Conservation (phyloP, 1,140 invertebrate genomes). For the Solenopsis fugax region DNA sequence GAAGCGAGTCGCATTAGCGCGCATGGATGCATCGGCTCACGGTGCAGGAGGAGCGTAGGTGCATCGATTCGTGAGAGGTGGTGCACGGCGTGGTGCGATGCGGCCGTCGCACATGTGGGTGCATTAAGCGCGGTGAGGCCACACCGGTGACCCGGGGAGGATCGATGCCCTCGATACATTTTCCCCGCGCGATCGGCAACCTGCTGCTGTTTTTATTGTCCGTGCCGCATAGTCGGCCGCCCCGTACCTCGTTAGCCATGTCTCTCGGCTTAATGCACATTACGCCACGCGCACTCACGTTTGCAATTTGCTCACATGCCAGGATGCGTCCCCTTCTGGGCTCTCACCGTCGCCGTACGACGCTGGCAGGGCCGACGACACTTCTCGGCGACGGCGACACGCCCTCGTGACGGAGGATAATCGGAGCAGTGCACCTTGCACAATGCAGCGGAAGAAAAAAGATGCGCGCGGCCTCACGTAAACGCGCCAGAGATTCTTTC, state of each 20-base stretch:
- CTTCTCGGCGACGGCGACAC: constrained; percentile 27
- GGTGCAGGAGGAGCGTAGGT: constrained; percentile 18
- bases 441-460: constrained; percentile 55
- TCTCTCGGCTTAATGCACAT: constrained; percentile 59
- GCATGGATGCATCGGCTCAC: constrained; percentile 39
- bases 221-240: constrained; percentile 54
- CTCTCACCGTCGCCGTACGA: background rate
- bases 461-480: constrained; percentile 1
- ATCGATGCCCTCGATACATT: constrained; percentile 85
- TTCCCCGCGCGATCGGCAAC: constrained; percentile 62
- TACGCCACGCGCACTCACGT: constrained; percentile 57
- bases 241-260: constrained; percentile 60
- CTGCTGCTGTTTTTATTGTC: constrained; percentile 62
- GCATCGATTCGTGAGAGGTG: constrained; percentile 37
- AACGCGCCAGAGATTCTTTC: background rate
- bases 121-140: constrained; percentile 73
- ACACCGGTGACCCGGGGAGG: constrained; percentile 80
- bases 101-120: constrained; percentile 59
- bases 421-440: constrained; percentile 53
- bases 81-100: constrained; percentile 4
- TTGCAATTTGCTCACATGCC: constrained; percentile 60
- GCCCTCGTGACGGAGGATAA: constrained; percentile 22
- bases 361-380: constrained; percentile 49
- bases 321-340: constrained; percentile 20
- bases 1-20: constrained; percentile 34